phyloP scores from a whole-genome alignment of 2,888 invertebrate genomes.

The Tridacna crocea region DNA sequence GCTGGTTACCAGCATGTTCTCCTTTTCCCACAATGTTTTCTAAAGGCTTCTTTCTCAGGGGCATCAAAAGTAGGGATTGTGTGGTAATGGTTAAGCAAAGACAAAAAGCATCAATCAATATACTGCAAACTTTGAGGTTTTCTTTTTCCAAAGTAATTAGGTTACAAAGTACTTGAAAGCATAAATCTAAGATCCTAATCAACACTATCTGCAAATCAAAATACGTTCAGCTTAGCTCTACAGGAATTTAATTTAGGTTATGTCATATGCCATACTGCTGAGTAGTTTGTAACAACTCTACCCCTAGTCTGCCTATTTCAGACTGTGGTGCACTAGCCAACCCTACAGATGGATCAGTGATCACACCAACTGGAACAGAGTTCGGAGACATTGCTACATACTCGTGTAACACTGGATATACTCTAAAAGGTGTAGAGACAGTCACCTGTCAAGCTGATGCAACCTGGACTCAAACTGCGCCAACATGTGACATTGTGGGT shows the following conservation, averaged over 20 bases:
- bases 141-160: no score
- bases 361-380: slow-evolving; percentile 29
- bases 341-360: slow-evolving; percentile 37
- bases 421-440: slow-evolving; percentile 35
- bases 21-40: not conserved
- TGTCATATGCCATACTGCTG: no score
- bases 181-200: no score
- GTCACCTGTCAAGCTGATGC: slow-evolving; percentile 40
- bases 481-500: slow-evolving; percentile 18
- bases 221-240: no score
- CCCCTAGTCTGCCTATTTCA: slow-evolving; percentile 17
- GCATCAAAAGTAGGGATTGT: not conserved
- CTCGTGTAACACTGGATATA: slow-evolving; percentile 50
- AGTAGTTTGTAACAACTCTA: no score
- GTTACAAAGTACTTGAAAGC: no score
- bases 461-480: slow-evolving; percentile 43
- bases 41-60: no score
- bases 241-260: no score
- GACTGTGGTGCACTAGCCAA: slow-evolving; percentile 36
- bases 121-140: no score
- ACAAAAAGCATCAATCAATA: no score
- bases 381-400: slow-evolving; percentile 42
- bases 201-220: no score
- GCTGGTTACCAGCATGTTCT: not conserved
- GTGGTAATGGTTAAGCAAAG: not conserved